Evolutionary conservation across 1,140 invertebrate genomes (phyloP), one percentile per base, ranked within the genome.

Genomic region (Micrasema longulum): DNA sequence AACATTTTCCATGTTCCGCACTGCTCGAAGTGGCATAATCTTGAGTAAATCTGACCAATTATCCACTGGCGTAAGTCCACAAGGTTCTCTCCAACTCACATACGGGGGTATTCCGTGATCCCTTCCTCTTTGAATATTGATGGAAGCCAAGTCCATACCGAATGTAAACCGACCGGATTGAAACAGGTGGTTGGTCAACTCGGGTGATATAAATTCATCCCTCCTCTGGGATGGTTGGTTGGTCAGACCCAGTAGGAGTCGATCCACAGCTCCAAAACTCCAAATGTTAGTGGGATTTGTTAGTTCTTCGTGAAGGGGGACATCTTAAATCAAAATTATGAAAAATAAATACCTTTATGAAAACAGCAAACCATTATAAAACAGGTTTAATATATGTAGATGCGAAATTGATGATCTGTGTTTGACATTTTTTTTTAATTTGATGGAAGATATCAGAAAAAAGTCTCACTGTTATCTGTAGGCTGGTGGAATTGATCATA

Each of bases 51-150:
- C 93, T 3, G 89, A 85, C 89, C 95, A 97, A 12, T 81, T 89
- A 20, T 81, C 85, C 20, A 96, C 88, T 4, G 87, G 80, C 1
- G 89, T 88, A 7, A 97, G 80, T 2, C 92, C 92, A 80, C 95
- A 97, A 0, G 93, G 89, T 67, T 91, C 87, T 50, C 94, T 86
- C 91, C 93, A 97, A 0, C 89, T 82, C 1, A 91, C 92, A 79
- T 96, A 97, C 0, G 93, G 85, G 0, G 93, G 90, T 5, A 98
- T 84, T 9, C 95, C 97, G 79, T 98, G 96, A 80, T 98, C 96
- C 43, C 97, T 85, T 38, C 92, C 94, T 77, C 95, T 84, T 79
- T 96, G 95, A 18, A 97, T 91, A 78, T 97, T 97, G 16, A 97
- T 87, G 0, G 95, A 91, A 0, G 95, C 95, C 48, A 99, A 85